Evolutionary conservation across 2,113 vertebrate species (phyloP).

Genomic region (Excalfactoria chinensis): DNA sequence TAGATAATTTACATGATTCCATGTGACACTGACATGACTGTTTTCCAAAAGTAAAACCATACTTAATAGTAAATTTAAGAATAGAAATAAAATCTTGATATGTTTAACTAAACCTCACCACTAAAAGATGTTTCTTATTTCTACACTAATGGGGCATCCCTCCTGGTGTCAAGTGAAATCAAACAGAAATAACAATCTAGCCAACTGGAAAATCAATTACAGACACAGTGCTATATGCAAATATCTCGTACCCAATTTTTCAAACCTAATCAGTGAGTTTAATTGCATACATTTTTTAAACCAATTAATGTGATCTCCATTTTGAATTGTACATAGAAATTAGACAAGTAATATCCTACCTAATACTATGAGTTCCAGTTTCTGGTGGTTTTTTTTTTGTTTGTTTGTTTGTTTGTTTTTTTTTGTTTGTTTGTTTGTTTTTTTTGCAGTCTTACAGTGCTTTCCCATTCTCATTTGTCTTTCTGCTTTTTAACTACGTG

Average conservation of each 20-base stretch:
- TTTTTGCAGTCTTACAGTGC: not conserved
- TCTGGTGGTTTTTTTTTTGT: not conserved
- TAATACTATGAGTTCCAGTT: not conserved
- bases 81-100: not conserved
- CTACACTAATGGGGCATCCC: not conserved
- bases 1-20: not conserved
- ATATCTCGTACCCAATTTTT: not conserved
- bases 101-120: not conserved
- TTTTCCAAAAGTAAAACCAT: not conserved
- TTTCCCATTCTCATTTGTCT: not conserved
- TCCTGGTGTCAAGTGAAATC: not conserved
- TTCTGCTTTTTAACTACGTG: not conserved
- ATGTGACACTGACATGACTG: not conserved
- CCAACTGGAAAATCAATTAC: constrained; percentile 9
- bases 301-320: not conserved
- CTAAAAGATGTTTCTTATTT: not conserved
- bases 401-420: too few relatives aligned
- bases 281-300: not conserved
- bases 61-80: not conserved
- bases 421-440: too few relatives aligned
- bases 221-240: not conserved
- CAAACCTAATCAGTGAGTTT: not conserved
- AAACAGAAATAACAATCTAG: not conserved
- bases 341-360: not conserved
- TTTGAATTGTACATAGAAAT: not conserved